Base-by-base conservation (phyloP, 2,797 vertebrate genomes). In the Eupleurogrammus muticus region DNA sequence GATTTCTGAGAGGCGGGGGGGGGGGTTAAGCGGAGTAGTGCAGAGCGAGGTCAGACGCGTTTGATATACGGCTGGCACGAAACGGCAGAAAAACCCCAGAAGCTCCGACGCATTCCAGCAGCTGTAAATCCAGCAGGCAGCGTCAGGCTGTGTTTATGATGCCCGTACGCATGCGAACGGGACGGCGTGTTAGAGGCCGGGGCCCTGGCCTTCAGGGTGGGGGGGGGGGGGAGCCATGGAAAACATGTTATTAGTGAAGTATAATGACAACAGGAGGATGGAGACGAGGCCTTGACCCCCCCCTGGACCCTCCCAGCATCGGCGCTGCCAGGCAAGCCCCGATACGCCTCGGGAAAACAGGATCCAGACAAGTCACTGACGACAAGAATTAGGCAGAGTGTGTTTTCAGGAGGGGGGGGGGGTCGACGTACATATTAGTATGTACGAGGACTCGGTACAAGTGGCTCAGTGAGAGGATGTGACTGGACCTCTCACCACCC, bases 261-360 rank as follows among this genome's bases (percentile, higher is more conserved):
- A 46, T 51, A 54, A 69, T 73, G 70, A 70, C 70, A 70, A 60
- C 14, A 28, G 53, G 49, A 83, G 70, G 78, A 66, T 66, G 61
- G 61, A 80, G 75, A 69, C 83, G 66, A 77, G 65, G 66, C 55
- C 77, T 57, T 83, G 85, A 90, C 80, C 78, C 80, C 69, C 80
- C 78, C 80, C 69, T 82, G 64, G 82, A 68, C 75, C 69, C 62
- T 66, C 84, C 77, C 68, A 68, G 80, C 79, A 62, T 70, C 57
- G 13, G 57, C 23, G 73, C 78, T 72, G 80, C 57, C 70, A 76
- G 4, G n/a, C 60, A 85, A 48, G 57, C 59, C 57, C 53, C 14
- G 46, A 65, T 67, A 46, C 14, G 48, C 34, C 44, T 40, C 46
- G 65, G 40, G 16, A 70, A 60, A 83, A 49, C 48, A 65, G 57